These are phyloP conservation scores for Euura lappo DNA, from an alignment of 1,140 invertebrate species.

Conservation along the genomic window DNA sequence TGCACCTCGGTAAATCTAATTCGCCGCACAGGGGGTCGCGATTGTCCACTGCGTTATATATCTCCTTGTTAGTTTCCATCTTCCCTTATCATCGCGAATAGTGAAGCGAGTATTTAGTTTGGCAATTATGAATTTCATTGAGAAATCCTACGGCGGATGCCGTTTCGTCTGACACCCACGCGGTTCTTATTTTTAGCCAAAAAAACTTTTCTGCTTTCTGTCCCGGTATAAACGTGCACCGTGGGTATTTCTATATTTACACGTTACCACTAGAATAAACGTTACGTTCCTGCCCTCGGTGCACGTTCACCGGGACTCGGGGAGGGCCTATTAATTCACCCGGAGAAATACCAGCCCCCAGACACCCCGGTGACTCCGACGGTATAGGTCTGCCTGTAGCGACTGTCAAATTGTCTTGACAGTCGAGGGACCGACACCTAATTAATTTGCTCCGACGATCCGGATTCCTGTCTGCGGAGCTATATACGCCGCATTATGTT, in stretches of 20 bases:
- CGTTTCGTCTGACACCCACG: not conserved
- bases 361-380: not conserved
- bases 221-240: not conserved
- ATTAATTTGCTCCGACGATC: slow-evolving; percentile 2
- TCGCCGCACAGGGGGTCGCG: slow-evolving; percentile 33
- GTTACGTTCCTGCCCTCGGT: no score
- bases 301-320: no score
- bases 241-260: slow-evolving; percentile 3
- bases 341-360: not conserved
- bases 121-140: no score
- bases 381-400: not conserved
- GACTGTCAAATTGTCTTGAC: slow-evolving; percentile 1
- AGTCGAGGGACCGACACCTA: not conserved
- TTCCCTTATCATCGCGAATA: not conserved
- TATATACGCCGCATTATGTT: no score
- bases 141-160: not conserved
- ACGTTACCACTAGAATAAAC: no score
- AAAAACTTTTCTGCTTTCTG: not conserved
- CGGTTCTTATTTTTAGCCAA: slow-evolving; percentile 1
- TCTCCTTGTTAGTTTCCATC: slow-evolving; percentile 9
- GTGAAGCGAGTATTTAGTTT: no score
- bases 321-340: not conserved
- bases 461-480: not conserved
- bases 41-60: slow-evolving; percentile 47
- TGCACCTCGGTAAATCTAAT: slow-evolving; percentile 38